A percentile compares a stretch with the other conserved stretches of the same genome.
These are phyloP conservation scores for Metacarcinus magister DNA, from an alignment of 2,888 invertebrate genomes.

Conservation along the genomic window DNA sequence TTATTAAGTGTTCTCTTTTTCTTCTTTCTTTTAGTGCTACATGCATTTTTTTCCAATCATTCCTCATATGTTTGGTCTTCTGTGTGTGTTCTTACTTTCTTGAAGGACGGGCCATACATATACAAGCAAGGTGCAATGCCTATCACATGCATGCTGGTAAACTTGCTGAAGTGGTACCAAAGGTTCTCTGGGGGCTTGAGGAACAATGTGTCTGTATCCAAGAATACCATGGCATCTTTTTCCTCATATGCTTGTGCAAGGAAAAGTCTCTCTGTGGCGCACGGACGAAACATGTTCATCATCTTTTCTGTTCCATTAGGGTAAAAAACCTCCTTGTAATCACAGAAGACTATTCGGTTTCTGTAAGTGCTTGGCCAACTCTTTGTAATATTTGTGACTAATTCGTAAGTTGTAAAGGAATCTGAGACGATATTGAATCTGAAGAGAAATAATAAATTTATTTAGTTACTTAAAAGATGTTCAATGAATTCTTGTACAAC, in stretches of 20 bases:
- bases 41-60: too few relatives aligned
- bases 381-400: too few relatives aligned
- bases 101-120: neutral
- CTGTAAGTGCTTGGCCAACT: too few relatives aligned
- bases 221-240: neutral
- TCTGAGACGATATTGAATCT: too few relatives aligned
- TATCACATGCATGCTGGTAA: neutral
- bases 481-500: too few relatives aligned
- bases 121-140: neutral
- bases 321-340: neutral
- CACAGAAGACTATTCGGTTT: neutral
- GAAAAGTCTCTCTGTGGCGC: slow-evolving; percentile 46
- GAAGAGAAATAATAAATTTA: too few relatives aligned
- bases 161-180: neutral
- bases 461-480: too few relatives aligned
- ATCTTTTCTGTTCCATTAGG: neutral
- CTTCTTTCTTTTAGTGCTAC: too few relatives aligned
- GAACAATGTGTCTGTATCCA: slow-evolving; percentile 59
- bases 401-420: too few relatives aligned
- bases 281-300: slow-evolving; percentile 32
- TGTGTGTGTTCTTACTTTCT: neutral
- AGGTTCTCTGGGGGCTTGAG: slow-evolving; percentile 56
- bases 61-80: too few relatives aligned
- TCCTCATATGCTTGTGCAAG: neutral
- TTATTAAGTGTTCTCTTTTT: too few relatives aligned